Conservation (phyloP, 2,888 invertebrate genomes). For the Ametastegia equiseti region DNA sequence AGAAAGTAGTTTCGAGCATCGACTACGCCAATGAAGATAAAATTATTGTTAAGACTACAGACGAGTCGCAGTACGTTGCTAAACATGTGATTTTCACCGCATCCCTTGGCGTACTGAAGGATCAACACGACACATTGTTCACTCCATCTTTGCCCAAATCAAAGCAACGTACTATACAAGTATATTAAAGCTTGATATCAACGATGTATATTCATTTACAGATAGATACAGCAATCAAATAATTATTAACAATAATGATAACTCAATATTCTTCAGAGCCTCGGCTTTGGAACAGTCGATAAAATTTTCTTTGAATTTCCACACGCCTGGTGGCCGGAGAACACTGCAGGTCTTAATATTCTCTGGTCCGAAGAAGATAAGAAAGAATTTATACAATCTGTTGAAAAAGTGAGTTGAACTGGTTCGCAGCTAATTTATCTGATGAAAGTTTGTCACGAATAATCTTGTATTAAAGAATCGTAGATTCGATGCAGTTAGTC, state of each 20-base stretch:
- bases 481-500: not conserved
- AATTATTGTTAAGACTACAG: conserved; percentile 78
- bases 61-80: conserved; percentile 78
- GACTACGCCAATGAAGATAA: conserved; percentile 76
- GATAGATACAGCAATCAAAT: too few species aligned
- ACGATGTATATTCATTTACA: not conserved
- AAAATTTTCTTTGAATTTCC: conserved; percentile 86
- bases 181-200: conserved; percentile 56
- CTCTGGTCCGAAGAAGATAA: conserved; percentile 80
- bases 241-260: not conserved
- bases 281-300: conserved; percentile 83
- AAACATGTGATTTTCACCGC: conserved; percentile 83
- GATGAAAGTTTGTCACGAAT: not conserved
- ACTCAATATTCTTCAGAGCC: conserved; percentile 70
- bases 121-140: conserved; percentile 79
- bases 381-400: conserved; percentile 71
- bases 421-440: conserved; percentile 1
- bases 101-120: conserved; percentile 84
- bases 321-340: conserved; percentile 81
- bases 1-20: conserved; percentile 79
- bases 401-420: conserved; percentile 63
- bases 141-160: conserved; percentile 78
- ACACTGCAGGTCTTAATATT: conserved; percentile 77
- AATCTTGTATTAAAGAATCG: not conserved
- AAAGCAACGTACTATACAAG: conserved; percentile 80